Evolutionary conservation across 2,113 vertebrate genomes (phyloP).

Genomic region (Condylura cristata): DNA sequence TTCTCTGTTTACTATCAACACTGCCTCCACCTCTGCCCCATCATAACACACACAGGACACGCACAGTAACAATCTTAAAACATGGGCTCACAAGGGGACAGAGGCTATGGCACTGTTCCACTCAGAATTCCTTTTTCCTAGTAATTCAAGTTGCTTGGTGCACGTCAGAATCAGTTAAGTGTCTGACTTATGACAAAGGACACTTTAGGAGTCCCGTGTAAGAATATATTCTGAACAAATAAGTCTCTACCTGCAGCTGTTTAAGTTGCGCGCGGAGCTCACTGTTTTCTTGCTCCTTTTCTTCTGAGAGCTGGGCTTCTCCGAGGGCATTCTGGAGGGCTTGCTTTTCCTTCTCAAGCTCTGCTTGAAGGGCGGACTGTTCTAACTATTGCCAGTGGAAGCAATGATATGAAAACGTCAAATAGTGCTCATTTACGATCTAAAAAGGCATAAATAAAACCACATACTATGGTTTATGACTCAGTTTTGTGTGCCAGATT

Average conservation of each 20-base stretch:
- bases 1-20: background rate
- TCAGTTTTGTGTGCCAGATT: background rate
- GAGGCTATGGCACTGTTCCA: background rate
- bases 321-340: slow-evolving; percentile 85
- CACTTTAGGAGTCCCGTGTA: background rate
- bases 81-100: background rate
- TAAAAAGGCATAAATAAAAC: slow-evolving; percentile 3
- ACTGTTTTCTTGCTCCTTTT: slow-evolving; percentile 85
- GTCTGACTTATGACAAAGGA: background rate
- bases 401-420: slow-evolving; percentile 37
- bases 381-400: slow-evolving; percentile 84
- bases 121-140: background rate
- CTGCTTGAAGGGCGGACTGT: slow-evolving; percentile 85
- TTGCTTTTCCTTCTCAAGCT: slow-evolving; percentile 88
- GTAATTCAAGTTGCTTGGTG: background rate
- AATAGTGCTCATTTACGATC: slow-evolving; percentile 5
- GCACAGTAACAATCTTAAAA: background rate
- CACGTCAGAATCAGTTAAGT: background rate
- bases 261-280: slow-evolving; percentile 85
- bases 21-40: background rate
- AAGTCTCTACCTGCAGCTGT: slow-evolving; percentile 86
- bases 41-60: background rate
- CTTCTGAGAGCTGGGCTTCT: slow-evolving; percentile 85
- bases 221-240: background rate
- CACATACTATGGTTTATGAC: background rate